Evolutionary conservation across 2,797 vertebrate genomes (phyloP).

Genomic region (Betta splendens): DNA sequence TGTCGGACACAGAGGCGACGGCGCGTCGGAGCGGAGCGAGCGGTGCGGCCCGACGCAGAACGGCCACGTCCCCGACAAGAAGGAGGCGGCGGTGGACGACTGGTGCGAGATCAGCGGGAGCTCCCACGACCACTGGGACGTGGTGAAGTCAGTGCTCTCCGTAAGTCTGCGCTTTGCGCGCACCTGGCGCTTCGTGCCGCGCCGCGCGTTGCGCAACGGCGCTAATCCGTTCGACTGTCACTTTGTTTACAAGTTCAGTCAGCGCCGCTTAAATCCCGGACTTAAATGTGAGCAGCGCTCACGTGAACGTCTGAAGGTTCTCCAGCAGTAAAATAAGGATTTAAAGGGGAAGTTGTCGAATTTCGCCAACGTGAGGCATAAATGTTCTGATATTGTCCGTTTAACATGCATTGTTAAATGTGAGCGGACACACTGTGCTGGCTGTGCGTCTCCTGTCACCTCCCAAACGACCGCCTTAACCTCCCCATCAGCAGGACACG

Average conservation of each 20-base stretch:
- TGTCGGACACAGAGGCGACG: constrained; percentile 26
- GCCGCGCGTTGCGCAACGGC: constrained; percentile 14
- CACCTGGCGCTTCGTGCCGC: not conserved
- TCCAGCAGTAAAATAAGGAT: no score
- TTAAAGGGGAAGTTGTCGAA: no score
- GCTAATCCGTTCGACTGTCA: constrained; percentile 36
- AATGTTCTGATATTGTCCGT: no score
- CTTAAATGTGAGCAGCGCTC: not conserved
- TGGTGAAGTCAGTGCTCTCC: constrained; percentile 70
- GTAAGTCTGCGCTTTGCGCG: constrained; percentile 53
- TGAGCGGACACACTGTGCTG: no score
- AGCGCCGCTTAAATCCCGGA: not conserved
- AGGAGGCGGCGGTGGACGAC: constrained; percentile 33
- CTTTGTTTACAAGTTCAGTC: not conserved
- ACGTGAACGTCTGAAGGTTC: no score
- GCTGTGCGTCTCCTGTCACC: no score
- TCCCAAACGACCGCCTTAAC: not conserved
- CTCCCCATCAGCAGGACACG: constrained; percentile 1
- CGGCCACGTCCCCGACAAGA: constrained; percentile 42
- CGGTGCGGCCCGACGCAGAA: constrained; percentile 38
- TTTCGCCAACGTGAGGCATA: no score
- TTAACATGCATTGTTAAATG: no score
- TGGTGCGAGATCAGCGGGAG: constrained; percentile 69
- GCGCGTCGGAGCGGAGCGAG: constrained; percentile 7
- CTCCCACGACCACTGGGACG: constrained; percentile 75